Percentiles rank a stretch among this genome's conserved stretches.
Conservation (phyloP, 2,888 invertebrate genomes). For the Belgica antarctica region DNA sequence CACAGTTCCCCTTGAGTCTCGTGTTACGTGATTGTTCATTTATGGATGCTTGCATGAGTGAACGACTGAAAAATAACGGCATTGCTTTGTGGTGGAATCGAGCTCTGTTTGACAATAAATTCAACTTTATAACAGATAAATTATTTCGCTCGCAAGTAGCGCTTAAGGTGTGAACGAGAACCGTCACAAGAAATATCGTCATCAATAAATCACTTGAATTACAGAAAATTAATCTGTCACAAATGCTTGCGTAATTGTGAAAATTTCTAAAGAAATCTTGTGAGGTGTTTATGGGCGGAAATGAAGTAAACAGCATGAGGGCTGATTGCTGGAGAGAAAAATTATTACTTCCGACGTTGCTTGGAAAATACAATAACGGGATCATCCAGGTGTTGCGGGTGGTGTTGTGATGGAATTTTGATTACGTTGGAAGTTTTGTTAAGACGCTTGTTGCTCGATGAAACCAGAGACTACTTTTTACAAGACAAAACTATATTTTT, state of each 20-base stretch:
- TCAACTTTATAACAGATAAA: conserved; percentile 8
- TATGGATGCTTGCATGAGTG: conserved; percentile 24
- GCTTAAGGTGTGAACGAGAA: no score
- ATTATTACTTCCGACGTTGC: conserved; percentile 1
- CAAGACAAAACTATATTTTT: no score
- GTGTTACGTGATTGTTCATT: no score
- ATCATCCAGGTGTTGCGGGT: no score
- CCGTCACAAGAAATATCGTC: conserved; percentile 13
- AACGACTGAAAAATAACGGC: background rate
- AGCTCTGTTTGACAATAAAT: conserved; percentile 11
- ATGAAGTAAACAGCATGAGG: background rate
- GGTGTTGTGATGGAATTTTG: no score
- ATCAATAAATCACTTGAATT: conserved; percentile 41
- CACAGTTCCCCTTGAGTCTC: no score
- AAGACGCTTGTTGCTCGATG: no score
- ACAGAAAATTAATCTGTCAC: conserved; percentile 42
- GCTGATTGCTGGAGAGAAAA: background rate
- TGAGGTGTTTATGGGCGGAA: background rate
- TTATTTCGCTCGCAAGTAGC: background rate
- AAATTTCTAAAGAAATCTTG: conserved; percentile 5
- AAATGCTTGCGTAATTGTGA: conserved; percentile 38
- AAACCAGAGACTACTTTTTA: no score
- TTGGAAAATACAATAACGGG: background rate
- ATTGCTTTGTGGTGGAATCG: background rate
- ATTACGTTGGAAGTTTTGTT: no score